Base-by-base conservation (phyloP, 2,797 vertebrate genomes). In the Chloroceryle inda region DNA sequence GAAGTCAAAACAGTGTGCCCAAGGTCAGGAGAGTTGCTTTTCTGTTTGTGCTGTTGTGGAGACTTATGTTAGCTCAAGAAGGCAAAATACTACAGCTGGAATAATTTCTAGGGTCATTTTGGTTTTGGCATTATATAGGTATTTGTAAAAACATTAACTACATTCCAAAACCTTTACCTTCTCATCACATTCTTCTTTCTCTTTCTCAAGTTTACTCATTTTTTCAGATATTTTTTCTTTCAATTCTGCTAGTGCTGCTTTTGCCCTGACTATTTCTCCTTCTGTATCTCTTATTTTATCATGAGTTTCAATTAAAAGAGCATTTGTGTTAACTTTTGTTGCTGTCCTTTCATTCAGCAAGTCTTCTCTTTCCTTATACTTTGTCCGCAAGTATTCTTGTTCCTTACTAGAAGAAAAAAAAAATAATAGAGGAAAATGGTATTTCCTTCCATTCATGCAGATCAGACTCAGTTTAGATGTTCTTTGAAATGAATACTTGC, bases 291-390 rank as follows among this genome's bases (percentile, higher is more conserved):
- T 98, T 17, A 92, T 97, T 76, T 84, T 85, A 52, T 95, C 94
- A 29, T 18, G 87, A 19, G 71, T 98, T 40, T 98, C 92, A 21
- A 96, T 97, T 82, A 99, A 94, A 23, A 94, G 76, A 69, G 95
- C 89, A 92, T 96, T 96, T 56, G 88, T 50, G 4, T n/a, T 21
- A 19, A 97, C 97, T 94, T 98, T 99, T 1, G 77, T 61, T 75
- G 88, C 93, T 93, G 99, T 94, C 9, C 91, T 94, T 9, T 97
- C 79, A 75, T 99, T 99, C 49, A 99, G 92, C 27, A 86, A 50
- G 8, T 96, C 78, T 23, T 98, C 78, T 27, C 45, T 18, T 49
- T 91, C 74, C 26, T 94, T 72, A 4, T 98, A 95, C 49, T 89
- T 55, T 24, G 8, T 76, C 47, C 38, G 93, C 24, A 96, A 37